Percentiles rank a stretch among this genome's conserved stretches.
Evolutionary conservation across 2,797 vertebrate species (phyloP).

Genomic region (Microctenopoma stevenorrisi): DNA sequence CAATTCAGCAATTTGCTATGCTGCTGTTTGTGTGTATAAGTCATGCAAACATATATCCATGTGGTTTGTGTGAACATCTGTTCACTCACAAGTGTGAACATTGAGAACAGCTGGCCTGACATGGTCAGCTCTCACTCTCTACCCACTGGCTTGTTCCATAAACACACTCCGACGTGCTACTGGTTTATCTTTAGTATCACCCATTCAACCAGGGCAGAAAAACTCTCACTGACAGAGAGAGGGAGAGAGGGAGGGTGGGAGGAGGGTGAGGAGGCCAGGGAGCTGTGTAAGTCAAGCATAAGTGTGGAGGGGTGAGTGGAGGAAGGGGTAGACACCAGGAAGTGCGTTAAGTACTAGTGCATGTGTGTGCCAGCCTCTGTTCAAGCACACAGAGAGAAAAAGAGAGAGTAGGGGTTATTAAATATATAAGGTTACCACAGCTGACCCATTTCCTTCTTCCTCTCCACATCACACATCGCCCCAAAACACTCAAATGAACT

Average conservation of each 20-base stretch:
- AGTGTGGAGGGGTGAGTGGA: constrained; percentile 31
- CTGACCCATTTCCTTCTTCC: constrained; percentile 71
- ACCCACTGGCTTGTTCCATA: constrained; percentile 63
- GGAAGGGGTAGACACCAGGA: constrained; percentile 34
- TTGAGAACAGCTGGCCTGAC: constrained; percentile 72
- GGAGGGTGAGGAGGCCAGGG: neutral
- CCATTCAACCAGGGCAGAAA: constrained; percentile 62
- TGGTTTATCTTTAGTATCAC: constrained; percentile 77
- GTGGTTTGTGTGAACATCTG: constrained; percentile 22
- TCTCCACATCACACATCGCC: constrained; percentile 38
- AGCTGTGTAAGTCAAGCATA: constrained; percentile 39
- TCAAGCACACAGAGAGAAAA: neutral
- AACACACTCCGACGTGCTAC: constrained; percentile 66
- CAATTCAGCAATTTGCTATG: constrained; percentile 14
- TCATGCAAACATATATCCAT: constrained; percentile 22
- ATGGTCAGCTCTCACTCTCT: constrained; percentile 53
- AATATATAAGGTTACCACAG: constrained; percentile 74
- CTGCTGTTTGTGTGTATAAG: constrained; percentile 44
- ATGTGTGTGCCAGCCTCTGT: constrained; percentile 14
- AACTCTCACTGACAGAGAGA: constrained; percentile 29
- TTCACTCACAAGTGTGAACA: constrained; percentile 52
- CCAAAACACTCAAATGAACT: constrained; percentile 66
- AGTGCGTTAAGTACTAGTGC: constrained; percentile 43
- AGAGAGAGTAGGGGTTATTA: constrained; percentile 57
- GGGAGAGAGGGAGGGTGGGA: neutral